Percentiles rank a stretch among this genome's conserved stretches.
Conservation (phyloP, 2,888 invertebrate genomes). For the Orthosia incerta region DNA sequence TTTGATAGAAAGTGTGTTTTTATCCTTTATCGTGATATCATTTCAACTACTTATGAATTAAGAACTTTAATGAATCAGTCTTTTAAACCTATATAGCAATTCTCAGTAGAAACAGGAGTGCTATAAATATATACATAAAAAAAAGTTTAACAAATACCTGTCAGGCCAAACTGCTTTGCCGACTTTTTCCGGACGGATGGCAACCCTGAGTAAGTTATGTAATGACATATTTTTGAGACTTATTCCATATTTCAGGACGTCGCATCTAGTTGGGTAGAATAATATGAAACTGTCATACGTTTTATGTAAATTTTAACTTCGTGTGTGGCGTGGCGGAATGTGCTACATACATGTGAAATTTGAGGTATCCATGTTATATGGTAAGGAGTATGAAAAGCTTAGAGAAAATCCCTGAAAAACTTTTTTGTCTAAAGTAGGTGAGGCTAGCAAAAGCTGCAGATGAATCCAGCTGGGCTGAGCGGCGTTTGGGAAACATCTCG, state of each 20-base stretch:
- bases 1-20: no score
- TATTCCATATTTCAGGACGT: constrained; percentile 29
- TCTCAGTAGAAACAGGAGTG: no score
- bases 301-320: constrained; percentile 42
- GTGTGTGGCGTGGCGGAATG: constrained; percentile 21
- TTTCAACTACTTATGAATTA: no score
- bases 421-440: no score
- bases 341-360: constrained; percentile 15
- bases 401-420: not conserved
- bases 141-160: no score
- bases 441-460: no score
- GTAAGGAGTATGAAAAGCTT: not conserved
- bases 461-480: no score
- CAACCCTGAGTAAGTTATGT: not conserved
- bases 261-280: constrained; percentile 15
- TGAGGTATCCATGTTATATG: not conserved
- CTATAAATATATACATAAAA: no score
- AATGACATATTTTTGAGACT: constrained; percentile 32
- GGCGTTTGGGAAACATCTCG: no score
- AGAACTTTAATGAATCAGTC: no score
- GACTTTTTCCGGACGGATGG: not conserved
- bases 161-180: not conserved
- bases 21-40: no score
- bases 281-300: constrained; percentile 35
- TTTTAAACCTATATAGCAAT: no score